Base-by-base conservation (phyloP, 2,888 invertebrate species). In the Torymus aiolomorphi region DNA sequence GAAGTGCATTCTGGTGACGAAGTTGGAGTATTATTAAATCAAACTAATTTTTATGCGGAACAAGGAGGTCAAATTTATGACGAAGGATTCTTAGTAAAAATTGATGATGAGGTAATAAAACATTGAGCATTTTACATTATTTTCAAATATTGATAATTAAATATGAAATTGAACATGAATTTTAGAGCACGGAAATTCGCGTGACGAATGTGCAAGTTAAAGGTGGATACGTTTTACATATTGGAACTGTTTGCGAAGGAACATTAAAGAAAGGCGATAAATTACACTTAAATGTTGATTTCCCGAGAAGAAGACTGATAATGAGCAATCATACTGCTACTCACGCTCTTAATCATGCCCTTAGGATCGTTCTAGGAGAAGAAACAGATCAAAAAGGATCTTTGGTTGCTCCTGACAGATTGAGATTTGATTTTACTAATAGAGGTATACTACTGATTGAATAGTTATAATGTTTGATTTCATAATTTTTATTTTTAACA, bases 301-400 rank as follows among this genome's bases (percentile, higher is more conserved):
- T 94, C 77, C 94, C 94, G 78, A 94, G 99, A 76, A 93, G 99
- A 86, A 93, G 96, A 86, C 92, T 96, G 51, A 93, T 99, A n/a
- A 99, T 99, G 99, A 98, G 96, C 89, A 99, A 99, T 91, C 98
- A 99, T 91, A 96, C 99, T 61, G 98, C 98, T 24, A 99, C 99
- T 0, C 99, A 99, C 91, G 94, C 98, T 61, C 92, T 99, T 14
- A 99, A 99, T 92, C 98, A 96, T 91, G 97, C 97, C 24, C 92
- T 99, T 79, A 93, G 98, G 78, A 95, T 95, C 89, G 97, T 98
- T 31, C 92, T 99, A 59, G 96, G 97, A 13, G 94, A 95, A 83
- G 97, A 97, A 85, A 95, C 97, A 13, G 98, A 99, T 90, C 99
- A 99, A 91, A 95, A 96, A 87, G 99, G 99, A 51, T 99, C 99